A percentile compares a stretch with the other conserved stretches of the same genome.
Evolutionary conservation across 2,113 vertebrate genomes (phyloP).

Genomic region (Colaptes auratus): DNA sequence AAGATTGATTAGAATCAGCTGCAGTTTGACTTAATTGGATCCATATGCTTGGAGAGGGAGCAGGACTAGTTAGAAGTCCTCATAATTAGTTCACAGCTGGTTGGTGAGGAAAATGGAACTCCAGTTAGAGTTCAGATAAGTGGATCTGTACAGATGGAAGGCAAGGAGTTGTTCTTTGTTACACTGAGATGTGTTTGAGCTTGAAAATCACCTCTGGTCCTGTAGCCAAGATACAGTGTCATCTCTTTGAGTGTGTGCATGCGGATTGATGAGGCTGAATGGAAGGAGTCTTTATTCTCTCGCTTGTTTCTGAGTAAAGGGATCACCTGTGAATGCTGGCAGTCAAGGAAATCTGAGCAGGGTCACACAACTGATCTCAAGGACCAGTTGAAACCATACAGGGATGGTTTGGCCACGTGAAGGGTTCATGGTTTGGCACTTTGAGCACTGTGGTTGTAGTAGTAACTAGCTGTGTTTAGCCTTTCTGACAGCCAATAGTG

Average conservation of each 20-base stretch:
- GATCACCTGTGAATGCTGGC: neutral
- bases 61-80: conserved; percentile 70
- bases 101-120: conserved; percentile 56
- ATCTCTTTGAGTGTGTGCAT: neutral
- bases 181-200: neutral
- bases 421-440: neutral
- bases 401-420: neutral
- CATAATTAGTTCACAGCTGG: conserved; percentile 78
- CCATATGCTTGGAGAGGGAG: conserved; percentile 75
- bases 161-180: neutral
- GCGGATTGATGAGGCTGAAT: neutral
- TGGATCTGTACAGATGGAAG: neutral
- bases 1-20: conserved; percentile 82
- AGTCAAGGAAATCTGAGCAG: neutral
- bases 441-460: accelerated
- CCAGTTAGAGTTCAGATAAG: conserved; percentile 39
- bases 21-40: conserved; percentile 78
- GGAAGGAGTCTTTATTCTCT: neutral
- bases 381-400: neutral
- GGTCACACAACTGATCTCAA: neutral
- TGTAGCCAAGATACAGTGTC: neutral
- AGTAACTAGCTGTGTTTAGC: neutral
- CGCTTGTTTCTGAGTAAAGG: neutral
- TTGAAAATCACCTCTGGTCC: neutral
- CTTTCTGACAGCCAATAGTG: neutral